These are phyloP conservation scores for Champsocephalus gunnari DNA, from an alignment of 2,797 vertebrate genomes.

Conservation along the genomic window DNA sequence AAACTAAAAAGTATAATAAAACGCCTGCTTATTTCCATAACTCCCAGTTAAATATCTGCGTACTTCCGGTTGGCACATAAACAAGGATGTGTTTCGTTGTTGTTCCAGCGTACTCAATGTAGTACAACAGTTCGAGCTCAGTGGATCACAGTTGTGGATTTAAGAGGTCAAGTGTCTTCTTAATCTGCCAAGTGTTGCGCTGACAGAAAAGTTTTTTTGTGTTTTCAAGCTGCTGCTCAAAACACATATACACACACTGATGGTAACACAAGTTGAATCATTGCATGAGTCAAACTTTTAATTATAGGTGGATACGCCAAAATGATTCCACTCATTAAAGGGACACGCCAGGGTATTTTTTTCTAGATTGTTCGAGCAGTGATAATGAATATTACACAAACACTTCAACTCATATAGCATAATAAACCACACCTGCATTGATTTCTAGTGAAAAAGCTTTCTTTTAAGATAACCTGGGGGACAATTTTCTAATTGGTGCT, in stretches of 20 bases:
- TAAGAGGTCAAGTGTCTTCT: conserved; percentile 48
- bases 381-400: not conserved
- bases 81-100: conserved; percentile 23
- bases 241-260: conserved; percentile 2
- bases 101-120: not conserved
- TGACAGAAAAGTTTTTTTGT: conserved; percentile 36
- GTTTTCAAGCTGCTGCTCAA: conserved; percentile 11
- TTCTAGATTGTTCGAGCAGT: not conserved
- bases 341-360: conserved; percentile 12
- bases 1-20: too few species aligned
- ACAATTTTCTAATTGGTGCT: not conserved
- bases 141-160: conserved; percentile 44
- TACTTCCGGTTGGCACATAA: conserved; percentile 4
- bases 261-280: conserved; percentile 1
- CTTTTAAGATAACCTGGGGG: not conserved
- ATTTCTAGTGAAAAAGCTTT: not conserved
- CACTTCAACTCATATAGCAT: not conserved
- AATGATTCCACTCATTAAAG: conserved; percentile 25
- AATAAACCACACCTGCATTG: too few species aligned
- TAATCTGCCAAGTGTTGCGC: conserved; percentile 35
- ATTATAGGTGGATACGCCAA: conserved; percentile 32
- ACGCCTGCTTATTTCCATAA: not conserved
- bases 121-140: conserved; percentile 19
- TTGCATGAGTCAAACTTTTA: conserved; percentile 32
- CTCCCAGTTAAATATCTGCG: not conserved